Conservation (phyloP, 2,888 invertebrate genomes). For the Punctoribates punctum region DNA sequence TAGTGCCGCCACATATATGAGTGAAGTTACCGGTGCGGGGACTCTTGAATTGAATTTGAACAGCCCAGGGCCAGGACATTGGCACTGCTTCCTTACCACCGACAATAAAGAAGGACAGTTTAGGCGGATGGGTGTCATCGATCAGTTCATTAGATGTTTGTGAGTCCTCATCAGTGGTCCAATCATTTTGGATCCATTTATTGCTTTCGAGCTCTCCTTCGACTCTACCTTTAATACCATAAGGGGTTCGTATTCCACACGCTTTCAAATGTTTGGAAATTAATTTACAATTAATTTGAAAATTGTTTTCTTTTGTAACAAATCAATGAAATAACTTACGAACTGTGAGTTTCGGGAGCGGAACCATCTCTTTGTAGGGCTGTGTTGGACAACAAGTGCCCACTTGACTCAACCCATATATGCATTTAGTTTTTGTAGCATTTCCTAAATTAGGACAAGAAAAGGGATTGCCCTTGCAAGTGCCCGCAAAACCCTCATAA, state of each 20-base stretch:
- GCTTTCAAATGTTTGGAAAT: not conserved
- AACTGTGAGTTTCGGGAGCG: not conserved
- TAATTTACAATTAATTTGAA: not conserved
- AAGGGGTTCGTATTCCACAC: not conserved
- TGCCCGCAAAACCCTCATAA: not conserved
- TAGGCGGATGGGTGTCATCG: not conserved
- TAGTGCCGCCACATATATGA: conserved; percentile 36
- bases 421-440: not conserved
- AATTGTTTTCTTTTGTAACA: not conserved
- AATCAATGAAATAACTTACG: not conserved
- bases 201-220: not conserved
- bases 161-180: not conserved
- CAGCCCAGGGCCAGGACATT: conserved; percentile 17
- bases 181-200: not conserved
- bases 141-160: not conserved
- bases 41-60: not conserved
- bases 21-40: not conserved
- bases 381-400: not conserved
- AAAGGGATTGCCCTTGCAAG: not conserved
- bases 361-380: not conserved
- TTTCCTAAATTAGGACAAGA: not conserved
- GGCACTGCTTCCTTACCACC: not conserved
- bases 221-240: not conserved
- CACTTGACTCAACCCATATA: not conserved
- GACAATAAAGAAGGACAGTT: not conserved